Percentiles rank a stretch among this genome's conserved stretches.
Conservation (phyloP, 2,113 vertebrate species). For the Mesocricetus auratus region DNA sequence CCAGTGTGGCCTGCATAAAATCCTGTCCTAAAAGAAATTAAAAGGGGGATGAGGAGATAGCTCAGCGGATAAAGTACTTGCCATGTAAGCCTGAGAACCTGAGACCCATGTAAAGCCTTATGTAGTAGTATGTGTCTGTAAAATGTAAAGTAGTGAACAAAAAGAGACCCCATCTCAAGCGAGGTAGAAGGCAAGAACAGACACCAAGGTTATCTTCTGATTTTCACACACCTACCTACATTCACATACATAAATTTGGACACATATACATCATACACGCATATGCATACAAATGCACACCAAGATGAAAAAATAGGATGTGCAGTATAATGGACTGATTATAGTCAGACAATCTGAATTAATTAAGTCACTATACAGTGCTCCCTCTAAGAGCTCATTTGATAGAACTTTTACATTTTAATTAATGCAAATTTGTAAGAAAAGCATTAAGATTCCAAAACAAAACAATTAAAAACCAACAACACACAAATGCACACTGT, state of each 20-base stretch:
- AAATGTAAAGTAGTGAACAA: not conserved
- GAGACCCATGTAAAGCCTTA: not conserved
- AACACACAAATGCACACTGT: not conserved
- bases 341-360: slow-evolving; percentile 9
- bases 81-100: not conserved
- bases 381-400: slow-evolving; percentile 5
- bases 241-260: not conserved
- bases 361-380: not conserved
- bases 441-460: slow-evolving; percentile 56
- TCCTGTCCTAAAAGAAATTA: not conserved
- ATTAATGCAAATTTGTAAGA: slow-evolving; percentile 31
- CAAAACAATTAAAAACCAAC: slow-evolving; percentile 27
- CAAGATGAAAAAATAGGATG: not conserved
- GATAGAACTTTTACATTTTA: slow-evolving; percentile 60
- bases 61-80: not conserved
- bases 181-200: not conserved
- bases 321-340: not conserved
- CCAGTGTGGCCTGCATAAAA: not conserved
- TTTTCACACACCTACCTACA: not conserved
- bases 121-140: not conserved
- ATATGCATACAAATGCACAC: not conserved
- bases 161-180: not conserved
- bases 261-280: not conserved
- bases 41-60: not conserved
- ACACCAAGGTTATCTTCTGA: not conserved